phyloP scores from a whole-genome alignment of 2,113 vertebrate genomes.

The Chaetodon auriga region DNA sequence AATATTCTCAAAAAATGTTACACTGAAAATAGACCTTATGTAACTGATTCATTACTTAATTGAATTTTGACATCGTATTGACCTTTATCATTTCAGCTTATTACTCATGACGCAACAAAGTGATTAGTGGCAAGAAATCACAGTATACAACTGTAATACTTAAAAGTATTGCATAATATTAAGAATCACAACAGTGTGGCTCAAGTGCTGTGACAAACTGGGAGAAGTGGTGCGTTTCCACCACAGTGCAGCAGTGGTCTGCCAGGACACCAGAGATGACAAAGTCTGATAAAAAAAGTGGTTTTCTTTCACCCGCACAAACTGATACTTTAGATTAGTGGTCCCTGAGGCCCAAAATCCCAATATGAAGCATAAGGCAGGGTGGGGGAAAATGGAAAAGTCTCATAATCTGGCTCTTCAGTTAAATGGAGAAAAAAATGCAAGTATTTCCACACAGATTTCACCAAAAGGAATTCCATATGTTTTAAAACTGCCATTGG shows the following conservation, averaged over 20 bases:
- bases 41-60: not conserved
- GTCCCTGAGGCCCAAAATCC: not conserved
- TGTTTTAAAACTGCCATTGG: not conserved
- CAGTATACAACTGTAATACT: slow-evolving; percentile 41
- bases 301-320: slow-evolving; percentile 10
- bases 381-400: not conserved
- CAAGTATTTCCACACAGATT: not conserved
- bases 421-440: not conserved
- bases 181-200: slow-evolving; percentile 32
- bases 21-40: not conserved
- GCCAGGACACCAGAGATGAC: not conserved
- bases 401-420: slow-evolving; percentile 4
- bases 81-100: slow-evolving; percentile 5
- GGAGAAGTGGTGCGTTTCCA: slow-evolving; percentile 6
- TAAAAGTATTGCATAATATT: slow-evolving; percentile 16
- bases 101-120: slow-evolving; percentile 16
- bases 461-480: not conserved
- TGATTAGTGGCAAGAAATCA: slow-evolving; percentile 60
- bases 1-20: not conserved
- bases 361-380: slow-evolving; percentile 1
- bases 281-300: not conserved
- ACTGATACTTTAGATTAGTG: not conserved
- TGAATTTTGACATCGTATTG: slow-evolving; percentile 10
- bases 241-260: slow-evolving; percentile 6
- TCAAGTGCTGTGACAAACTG: slow-evolving; percentile 16